phyloP scores from a whole-genome alignment of 2,888 invertebrate genomes.

The Dermolepida albohirtum region DNA sequence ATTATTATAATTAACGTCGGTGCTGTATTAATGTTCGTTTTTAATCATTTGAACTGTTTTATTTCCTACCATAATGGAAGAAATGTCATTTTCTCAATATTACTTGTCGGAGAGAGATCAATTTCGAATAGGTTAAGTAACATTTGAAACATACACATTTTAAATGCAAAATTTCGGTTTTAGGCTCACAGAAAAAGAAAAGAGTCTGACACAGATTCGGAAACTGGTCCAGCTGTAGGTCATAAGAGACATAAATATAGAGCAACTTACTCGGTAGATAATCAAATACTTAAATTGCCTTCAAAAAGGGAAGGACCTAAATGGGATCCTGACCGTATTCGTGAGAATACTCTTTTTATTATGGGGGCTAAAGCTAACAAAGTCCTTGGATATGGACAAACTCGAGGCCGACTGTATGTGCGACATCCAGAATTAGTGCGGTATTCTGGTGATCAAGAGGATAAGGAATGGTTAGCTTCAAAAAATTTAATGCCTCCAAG shows the following conservation, averaged over 20 bases:
- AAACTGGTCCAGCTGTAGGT: conserved; percentile 63
- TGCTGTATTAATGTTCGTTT: too few species aligned
- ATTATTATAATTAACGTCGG: too few species aligned
- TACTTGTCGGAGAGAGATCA: too few species aligned
- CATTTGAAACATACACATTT: too few species aligned
- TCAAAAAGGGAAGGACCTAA: conserved; percentile 71
- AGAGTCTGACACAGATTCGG: conserved; percentile 76
- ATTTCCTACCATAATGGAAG: too few species aligned
- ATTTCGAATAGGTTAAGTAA: too few species aligned
- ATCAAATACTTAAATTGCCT: conserved; percentile 67
- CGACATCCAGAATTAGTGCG: conserved; percentile 81
- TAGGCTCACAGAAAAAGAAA: conserved; percentile 70
- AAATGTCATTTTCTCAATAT: too few species aligned
- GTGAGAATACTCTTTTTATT: conserved; percentile 79
- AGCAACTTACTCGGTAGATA: conserved; percentile 61
- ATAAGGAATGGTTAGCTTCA: conserved; percentile 84
- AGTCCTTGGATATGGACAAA: conserved; percentile 80
- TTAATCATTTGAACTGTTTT: too few species aligned
- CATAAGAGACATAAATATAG: conserved; percentile 59
- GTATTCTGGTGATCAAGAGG: conserved; percentile 83
- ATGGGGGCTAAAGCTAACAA: conserved; percentile 84
- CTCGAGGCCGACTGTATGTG: conserved; percentile 79
- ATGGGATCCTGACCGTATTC: conserved; percentile 81
- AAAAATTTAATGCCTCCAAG: conserved; percentile 82
- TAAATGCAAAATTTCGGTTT: neutral